Base-by-base conservation (phyloP, 2,113 vertebrate species). In the Calyptomena viridis region DNA sequence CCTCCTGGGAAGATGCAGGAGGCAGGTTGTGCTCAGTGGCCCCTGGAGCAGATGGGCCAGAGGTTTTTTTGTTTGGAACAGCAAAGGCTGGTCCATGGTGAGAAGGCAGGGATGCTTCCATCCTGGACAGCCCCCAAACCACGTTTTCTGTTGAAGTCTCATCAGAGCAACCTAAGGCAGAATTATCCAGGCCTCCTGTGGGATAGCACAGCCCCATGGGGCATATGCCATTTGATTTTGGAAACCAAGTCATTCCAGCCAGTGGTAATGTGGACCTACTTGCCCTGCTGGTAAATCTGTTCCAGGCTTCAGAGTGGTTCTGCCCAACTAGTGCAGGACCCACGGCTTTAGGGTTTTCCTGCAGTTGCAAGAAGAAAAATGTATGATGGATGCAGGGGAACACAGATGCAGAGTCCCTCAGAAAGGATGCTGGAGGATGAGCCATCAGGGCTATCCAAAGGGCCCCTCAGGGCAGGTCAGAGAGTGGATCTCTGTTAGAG, bases 1-100 rank as follows among this genome's bases (percentile, higher is more conserved):
- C 68, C 64, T 96, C 47, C 39, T 87, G 91, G 83, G 86, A 73
- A 94, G 76, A 47, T 92, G 46, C 4, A 8, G 83, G 69, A 89
- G 16, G 31, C 1, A 10, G 24, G 22, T 35, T 90, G 50, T 71
- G 50, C 56, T 89, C 3, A 0, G 25, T 66, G 80, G 58, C 63
- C 55, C 30, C 42, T 35, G 47, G 14, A 83, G 42, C 82, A 95
- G 82, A 88, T 60, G 72, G 75, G 39, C 30, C 78, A 86, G 72
- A 71, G 77, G 19, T 2, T 12, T 8, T 62, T 91, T 56, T 84
- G 42, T 72, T 27, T 24, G 60, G 16, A 66, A 58, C 27, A 44
- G n/a, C 1, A 0, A 22, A 53, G 8, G 33, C 37, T 90, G 60
- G 11, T 20, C 56, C 12, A 2, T 37, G 39, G 14, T 23, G n/a